Evolutionary conservation across 2,888 invertebrate species (phyloP), one percentile per base, ranked within the genome.

Genomic region (Strigamia transsilvanica): DNA sequence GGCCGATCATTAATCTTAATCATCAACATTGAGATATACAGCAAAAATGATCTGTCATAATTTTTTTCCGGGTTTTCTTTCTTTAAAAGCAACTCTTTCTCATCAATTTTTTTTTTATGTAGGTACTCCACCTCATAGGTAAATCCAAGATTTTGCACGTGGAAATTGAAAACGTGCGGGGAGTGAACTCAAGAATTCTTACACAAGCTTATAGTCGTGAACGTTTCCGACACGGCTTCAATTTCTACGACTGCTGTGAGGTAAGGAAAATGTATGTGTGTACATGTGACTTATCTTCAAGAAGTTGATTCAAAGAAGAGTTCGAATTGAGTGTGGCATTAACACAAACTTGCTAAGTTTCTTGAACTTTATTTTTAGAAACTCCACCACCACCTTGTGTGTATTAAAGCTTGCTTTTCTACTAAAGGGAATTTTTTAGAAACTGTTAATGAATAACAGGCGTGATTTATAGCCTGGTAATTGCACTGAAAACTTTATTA

Each of bases 111-210:
- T 73, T 32, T 73, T 73, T 27, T 66, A 27, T 73, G 13, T 12
- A 23, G 6, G 13, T 4, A 27, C 32, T n/a, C 73, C 13, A 27
- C 73, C 27, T 32, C 32, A 32, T 73, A 15, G 15, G 73, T 73
- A 73, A 27, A 73, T 13, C 73, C 73, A n/a, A 27, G 73, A 73
- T 73, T 73, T 73, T 73, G 73, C 73, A 73, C 73, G 12, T 73
- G 73, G 61, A 73, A 73, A 73, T 73, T 73, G 73, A 73, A 73
- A 73, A 73, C 73, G 73, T 73, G 73, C 73, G 73, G 73, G 73
- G 73, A 73, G 73, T 73, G 73, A 73, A 27, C 73, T 32, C 32
- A 73, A 27, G 73, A 73, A 73, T 73, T 73, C 73, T 32, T 38
- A 38, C 27, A 27, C 32, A 4, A 13, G 23, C 73, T 73, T 13